phyloP scores from a whole-genome alignment of 1,140 invertebrate genomes.

The Gonatopus flavifemur region DNA sequence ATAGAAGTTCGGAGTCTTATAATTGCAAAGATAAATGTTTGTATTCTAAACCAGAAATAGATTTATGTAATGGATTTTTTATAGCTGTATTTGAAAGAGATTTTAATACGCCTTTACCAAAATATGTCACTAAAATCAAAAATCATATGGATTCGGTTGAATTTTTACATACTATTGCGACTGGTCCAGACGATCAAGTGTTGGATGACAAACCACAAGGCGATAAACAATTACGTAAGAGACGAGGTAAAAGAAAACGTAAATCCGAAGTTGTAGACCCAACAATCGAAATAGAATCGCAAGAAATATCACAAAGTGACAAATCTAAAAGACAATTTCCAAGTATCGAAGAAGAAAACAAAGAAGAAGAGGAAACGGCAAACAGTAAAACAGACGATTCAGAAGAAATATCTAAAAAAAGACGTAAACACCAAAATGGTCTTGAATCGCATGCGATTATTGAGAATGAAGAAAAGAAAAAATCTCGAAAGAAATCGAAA shows the following conservation, averaged over 20 bases:
- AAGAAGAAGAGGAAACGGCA: slow-evolving; percentile 5
- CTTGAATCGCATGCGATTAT: neutral
- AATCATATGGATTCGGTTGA: too few relatives aligned
- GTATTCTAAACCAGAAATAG: slow-evolving; percentile 71
- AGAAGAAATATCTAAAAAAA: slow-evolving; percentile 7
- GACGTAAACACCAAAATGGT: neutral
- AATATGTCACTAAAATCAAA: neutral
- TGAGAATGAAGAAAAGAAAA: neutral
- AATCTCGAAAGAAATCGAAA: neutral
- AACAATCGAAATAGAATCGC: too few relatives aligned
- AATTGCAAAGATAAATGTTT: slow-evolving; percentile 72
- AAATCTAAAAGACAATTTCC: too few relatives aligned
- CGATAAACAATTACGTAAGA: neutral
- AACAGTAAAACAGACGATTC: neutral
- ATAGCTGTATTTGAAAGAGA: slow-evolving; percentile 81
- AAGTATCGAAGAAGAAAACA: too few relatives aligned
- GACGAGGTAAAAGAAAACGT: slow-evolving; percentile 1
- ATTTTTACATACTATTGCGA: too few relatives aligned
- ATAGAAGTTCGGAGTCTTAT: slow-evolving; percentile 67
- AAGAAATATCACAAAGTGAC: too few relatives aligned
- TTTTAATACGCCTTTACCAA: slow-evolving; percentile 33
- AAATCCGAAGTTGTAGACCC: neutral
- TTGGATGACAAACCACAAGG: neutral
- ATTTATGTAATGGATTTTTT: slow-evolving; percentile 93
- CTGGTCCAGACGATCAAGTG: neutral